Conservation (phyloP, 2,113 vertebrate species). For the Pituophis catenifer region DNA sequence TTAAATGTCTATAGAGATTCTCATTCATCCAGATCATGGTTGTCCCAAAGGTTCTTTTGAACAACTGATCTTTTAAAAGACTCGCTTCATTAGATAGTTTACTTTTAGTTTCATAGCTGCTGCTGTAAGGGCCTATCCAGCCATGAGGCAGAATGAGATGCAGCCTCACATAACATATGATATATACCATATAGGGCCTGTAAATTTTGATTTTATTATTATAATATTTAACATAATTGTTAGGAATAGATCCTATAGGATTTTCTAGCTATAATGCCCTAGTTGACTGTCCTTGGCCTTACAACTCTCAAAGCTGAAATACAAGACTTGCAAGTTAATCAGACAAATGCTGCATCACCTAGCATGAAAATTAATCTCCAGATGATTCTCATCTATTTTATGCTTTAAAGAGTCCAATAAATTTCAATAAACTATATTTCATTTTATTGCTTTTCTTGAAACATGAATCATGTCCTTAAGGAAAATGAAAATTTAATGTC, state of each 20-base stretch:
- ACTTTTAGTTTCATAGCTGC: background rate
- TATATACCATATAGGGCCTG: background rate
- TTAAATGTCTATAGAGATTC: too few relatives aligned
- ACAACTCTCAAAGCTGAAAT: background rate
- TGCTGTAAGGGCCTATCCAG: background rate
- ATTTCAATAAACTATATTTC: conserved; percentile 27
- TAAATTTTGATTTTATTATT: background rate
- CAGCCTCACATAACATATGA: background rate
- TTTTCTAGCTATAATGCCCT: background rate
- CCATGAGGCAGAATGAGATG: background rate
- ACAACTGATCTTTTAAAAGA: background rate
- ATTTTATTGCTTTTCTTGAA: conserved; percentile 46
- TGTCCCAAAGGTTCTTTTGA: too few relatives aligned
- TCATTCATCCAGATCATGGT: too few relatives aligned
- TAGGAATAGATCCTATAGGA: background rate
- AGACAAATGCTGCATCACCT: background rate
- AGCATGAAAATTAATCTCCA: conserved; percentile 32
- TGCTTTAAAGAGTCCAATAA: conserved; percentile 36
- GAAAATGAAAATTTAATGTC: conserved; percentile 49
- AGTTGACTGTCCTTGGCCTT: background rate
- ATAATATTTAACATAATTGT: background rate
- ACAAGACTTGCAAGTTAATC: conserved; percentile 9
- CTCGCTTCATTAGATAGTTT: background rate
- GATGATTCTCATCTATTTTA: conserved; percentile 11
- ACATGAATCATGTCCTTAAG: conserved; percentile 33